Evolutionary conservation across 2,888 invertebrate species (phyloP).

Genomic region (Philereme transversata): DNA sequence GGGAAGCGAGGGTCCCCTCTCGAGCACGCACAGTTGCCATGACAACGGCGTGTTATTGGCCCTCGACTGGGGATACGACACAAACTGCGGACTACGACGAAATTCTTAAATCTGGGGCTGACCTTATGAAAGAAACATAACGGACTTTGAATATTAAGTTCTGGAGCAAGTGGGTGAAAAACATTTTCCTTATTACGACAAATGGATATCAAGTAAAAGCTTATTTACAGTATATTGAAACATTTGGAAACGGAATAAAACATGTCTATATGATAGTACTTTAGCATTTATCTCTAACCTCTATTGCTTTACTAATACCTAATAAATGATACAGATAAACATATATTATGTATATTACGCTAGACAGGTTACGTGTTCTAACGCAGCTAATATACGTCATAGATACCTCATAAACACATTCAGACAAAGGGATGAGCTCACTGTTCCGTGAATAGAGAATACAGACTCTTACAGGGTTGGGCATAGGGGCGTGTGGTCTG

Average conservation of each 20-base stretch:
- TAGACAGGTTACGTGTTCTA: no score
- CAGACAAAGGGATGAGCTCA: slow-evolving; percentile 19
- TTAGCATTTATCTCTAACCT: no score
- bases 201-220: background rate
- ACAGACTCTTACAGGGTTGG: slow-evolving; percentile 9
- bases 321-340: no score
- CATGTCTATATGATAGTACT: no score
- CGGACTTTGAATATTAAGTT: slow-evolving; percentile 11
- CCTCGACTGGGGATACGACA: slow-evolving; percentile 65
- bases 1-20: slow-evolving; percentile 65
- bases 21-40: slow-evolving; percentile 66
- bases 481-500: slow-evolving; percentile 7
- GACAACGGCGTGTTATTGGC: slow-evolving; percentile 76
- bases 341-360: no score
- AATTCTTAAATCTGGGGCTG: slow-evolving; percentile 24
- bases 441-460: slow-evolving; percentile 17
- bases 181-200: background rate
- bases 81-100: slow-evolving; percentile 27
- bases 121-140: slow-evolving; percentile 19
- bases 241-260: no score
- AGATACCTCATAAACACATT: no score
- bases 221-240: no score
- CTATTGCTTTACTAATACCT: no score
- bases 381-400: no score
- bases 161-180: background rate